phyloP scores from a whole-genome alignment of 2,888 invertebrate species.

The Cheilosia scutellata region DNA sequence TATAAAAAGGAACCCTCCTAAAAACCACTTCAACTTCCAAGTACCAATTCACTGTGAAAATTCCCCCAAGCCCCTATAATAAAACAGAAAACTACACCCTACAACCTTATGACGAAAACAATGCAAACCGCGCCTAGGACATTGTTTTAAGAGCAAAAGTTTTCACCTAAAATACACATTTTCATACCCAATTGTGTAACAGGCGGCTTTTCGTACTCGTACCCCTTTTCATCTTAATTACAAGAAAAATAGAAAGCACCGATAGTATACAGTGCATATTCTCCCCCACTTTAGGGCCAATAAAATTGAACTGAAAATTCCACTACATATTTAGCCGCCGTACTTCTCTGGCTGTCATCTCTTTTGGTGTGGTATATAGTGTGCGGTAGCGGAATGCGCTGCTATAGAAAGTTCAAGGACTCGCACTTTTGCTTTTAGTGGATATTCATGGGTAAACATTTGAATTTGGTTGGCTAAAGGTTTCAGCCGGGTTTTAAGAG shows the following conservation, averaged over 20 bases:
- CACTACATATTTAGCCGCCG: slow-evolving; percentile 23
- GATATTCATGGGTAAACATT: slow-evolving; percentile 57
- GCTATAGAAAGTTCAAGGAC: slow-evolving; percentile 67
- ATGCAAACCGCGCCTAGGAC: slow-evolving; percentile 46
- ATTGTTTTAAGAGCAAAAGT: slow-evolving; percentile 73
- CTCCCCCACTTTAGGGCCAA: slow-evolving; percentile 57
- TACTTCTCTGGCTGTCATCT: slow-evolving; percentile 16
- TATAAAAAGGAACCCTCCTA: not conserved
- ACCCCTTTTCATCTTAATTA: slow-evolving; percentile 74
- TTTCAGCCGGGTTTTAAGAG: slow-evolving; percentile 1
- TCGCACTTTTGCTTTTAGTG: slow-evolving; percentile 15
- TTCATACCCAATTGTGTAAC: slow-evolving; percentile 74
- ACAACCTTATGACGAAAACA: slow-evolving; percentile 22
- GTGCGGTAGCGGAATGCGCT: slow-evolving; percentile 1
- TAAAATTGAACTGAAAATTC: slow-evolving; percentile 74
- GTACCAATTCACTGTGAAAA: slow-evolving; percentile 49
- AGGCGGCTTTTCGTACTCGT: slow-evolving; percentile 63
- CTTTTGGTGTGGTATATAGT: not conserved
- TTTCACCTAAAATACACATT: slow-evolving; percentile 76
- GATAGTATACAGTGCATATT: slow-evolving; percentile 5
- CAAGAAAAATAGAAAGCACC: slow-evolving; percentile 60
- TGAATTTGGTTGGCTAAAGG: slow-evolving; percentile 37
- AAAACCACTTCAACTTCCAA: slow-evolving; percentile 37
- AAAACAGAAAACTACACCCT: slow-evolving; percentile 18
- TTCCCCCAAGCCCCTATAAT: slow-evolving; percentile 26